Percentiles rank a stretch among this genome's conserved stretches.
Evolutionary conservation across 1,140 invertebrate genomes (phyloP).

Genomic region (Drosophila triauraria): DNA sequence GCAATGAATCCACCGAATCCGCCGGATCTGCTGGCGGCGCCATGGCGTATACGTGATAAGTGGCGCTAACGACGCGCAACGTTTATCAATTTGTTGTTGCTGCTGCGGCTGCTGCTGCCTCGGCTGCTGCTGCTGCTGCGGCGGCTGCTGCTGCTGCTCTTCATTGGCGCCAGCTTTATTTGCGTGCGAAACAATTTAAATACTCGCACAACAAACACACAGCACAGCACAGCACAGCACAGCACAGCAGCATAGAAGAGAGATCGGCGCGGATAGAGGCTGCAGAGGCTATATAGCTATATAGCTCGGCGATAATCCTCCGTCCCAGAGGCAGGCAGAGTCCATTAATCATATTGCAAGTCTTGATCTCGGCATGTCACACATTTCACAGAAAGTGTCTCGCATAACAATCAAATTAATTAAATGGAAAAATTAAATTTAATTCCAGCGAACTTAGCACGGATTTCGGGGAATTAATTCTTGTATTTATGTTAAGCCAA

Average conservation of each 20-base stretch:
- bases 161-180: slow-evolving; percentile 81
- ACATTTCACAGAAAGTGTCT: slow-evolving; percentile 22
- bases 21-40: slow-evolving; percentile 39
- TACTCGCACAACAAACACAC: slow-evolving; percentile 33
- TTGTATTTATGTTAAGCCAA: too few species aligned
- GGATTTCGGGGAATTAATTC: too few species aligned
- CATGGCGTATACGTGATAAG: slow-evolving; percentile 82
- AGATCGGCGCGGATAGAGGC: slow-evolving; percentile 10
- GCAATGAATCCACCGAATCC: slow-evolving; percentile 16
- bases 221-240: background rate
- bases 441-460: background rate
- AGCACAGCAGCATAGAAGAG: slow-evolving; percentile 6
- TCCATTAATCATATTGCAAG: slow-evolving; percentile 43
- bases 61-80: slow-evolving; percentile 79
- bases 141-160: slow-evolving; percentile 40
- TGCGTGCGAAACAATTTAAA: slow-evolving; percentile 79
- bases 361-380: slow-evolving; percentile 38
- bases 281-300: slow-evolving; percentile 3
- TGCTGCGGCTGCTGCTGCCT: background rate
- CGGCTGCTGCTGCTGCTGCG: background rate
- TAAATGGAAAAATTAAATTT: slow-evolving; percentile 16
- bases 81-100: slow-evolving; percentile 72
- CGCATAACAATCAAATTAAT: slow-evolving; percentile 22
- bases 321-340: background rate
- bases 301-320: slow-evolving; percentile 30